These are phyloP conservation scores for Drosophila athabasca DNA, from an alignment of 1,140 invertebrate genomes.

Conservation along the genomic window DNA sequence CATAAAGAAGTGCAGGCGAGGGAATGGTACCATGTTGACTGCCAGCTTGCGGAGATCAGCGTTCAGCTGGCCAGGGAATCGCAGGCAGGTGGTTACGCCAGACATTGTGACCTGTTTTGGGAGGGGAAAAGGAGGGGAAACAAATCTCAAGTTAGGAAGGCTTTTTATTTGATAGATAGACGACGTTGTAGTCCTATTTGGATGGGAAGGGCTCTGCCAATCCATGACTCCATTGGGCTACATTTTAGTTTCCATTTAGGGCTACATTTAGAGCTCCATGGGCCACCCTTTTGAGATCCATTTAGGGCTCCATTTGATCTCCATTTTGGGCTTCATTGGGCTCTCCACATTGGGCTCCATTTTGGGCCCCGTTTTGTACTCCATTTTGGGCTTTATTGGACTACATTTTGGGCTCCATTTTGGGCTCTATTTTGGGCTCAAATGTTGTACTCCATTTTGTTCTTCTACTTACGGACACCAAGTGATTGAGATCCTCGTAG, in stretches of 20 bases:
- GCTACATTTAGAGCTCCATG: no score
- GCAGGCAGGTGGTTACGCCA: slow-evolving; percentile 93
- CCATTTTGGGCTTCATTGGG: no score
- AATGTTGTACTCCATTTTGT: no score
- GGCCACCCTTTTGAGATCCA: background rate
- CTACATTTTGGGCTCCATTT: background rate
- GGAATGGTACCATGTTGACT: slow-evolving; percentile 99
- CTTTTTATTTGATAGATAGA: background rate
- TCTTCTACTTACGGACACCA: slow-evolving; percentile 86
- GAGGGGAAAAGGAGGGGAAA: background rate
- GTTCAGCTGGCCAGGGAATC: slow-evolving; percentile 93
- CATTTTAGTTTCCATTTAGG: background rate
- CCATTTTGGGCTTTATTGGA: no score
- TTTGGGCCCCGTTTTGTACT: no score
- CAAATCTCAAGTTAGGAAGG: background rate
- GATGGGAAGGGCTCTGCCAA: background rate
- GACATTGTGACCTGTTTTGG: slow-evolving; percentile 88
- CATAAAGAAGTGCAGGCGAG: slow-evolving; percentile 98
- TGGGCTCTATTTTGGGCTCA: background rate
- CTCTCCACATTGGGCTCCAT: background rate
- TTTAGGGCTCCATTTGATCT: background rate
- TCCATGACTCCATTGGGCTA: background rate
- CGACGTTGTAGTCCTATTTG: no score
- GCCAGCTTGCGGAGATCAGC: slow-evolving; percentile 97
- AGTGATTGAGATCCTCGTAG: slow-evolving; percentile 90